Evolutionary conservation across 2,113 vertebrate species (phyloP), one percentile per base, ranked within the genome.

Genomic region (Clarias magur): DNA sequence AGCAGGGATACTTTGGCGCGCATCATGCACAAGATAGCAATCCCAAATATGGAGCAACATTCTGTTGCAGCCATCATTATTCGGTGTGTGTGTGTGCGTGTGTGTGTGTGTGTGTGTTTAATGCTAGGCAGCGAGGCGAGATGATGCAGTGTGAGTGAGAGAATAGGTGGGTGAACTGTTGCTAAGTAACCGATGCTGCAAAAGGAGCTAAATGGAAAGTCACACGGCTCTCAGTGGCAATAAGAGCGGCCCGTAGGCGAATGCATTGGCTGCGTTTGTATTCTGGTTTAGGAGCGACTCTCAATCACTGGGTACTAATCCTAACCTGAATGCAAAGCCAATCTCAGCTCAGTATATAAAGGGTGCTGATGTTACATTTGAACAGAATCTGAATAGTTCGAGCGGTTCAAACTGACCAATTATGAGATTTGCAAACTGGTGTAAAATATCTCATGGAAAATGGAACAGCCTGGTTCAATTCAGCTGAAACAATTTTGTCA

Each of bases 111-210:
- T 87, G 57, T 63, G 72, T 42, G 81, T 87, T 87, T 78, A 83
- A 87, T 68, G 60, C 81, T 63, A 87, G 86, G 72, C 81, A 79
- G 62, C 30, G 25, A 67, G 86, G 60, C 3, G 57, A 89, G 65
- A 76, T 86, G 65, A 62, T 65, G 86, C 72, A 82, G 75, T 21
- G 59, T 86, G 84, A 17, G 75, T 0, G 38, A 38, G 57, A 72
- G 67, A 89, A 84, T 83, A 72, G 34, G 73, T 30, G 81, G 86
- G 48, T 65, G 17, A 13, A 27, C 56, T 72, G 88, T 89, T 89
- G 85, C 88, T 89, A 84, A 72, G 88, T 60, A 86, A 86, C 88
- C 13, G 73, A 86, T 38, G 72, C 80, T 68, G 84, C 53, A 67
- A 85, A 48, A 65, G 68, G 42, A 84, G 83, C 63, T 86, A 80